Evolutionary conservation across 2,113 vertebrate species (phyloP), one percentile per base, ranked within the genome.

Genomic region (Microtus montanus): DNA sequence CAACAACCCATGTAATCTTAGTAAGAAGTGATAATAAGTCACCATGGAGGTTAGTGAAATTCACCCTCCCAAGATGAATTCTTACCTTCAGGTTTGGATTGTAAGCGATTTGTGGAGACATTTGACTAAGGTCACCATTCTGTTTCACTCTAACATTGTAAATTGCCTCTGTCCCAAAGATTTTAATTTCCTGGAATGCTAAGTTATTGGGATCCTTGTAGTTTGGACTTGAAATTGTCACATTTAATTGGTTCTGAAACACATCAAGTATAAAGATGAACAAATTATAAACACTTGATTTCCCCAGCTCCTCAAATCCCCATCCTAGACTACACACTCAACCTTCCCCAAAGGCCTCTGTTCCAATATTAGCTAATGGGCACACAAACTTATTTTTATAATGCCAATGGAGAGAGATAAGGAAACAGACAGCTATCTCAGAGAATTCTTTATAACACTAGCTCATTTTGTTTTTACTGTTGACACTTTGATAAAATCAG

Each of bases 171-270:
- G 49, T 73, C 1, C 99, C 99, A 28, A 99, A 44, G n/a, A 99
- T 93, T 80, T 98, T 99, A 87, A 99, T 99, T 96, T 99, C 98
- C 87, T 99, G 98, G 98, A 99, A 99, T 63, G 15, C 96, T 90
- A 99, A 95, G 35, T 99, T 98, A 97, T 99, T 98, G 87, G 99
- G 98, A 94, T 99, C 99, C 7, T 0, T 15, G 74, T 99, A 99
- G 54, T 94, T 97, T 84, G 90, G 96, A 3, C 98, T 95, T 66
- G 80, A 73, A 64, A 97, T 97, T 7, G 96, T 95, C 95, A 99
- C 97, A 28, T 95, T 92, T 82, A 99, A 97, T 2, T 5, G 0
- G 47, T 98, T 98, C 99, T 99, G 95, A 70, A 98, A 98, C 87
- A 97, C 13, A 96, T 15, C 38, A 90, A 78, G 33, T 49, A 97